Conservation (phyloP, 2,888 invertebrate species). For the Calliscelio sp. region DNA sequence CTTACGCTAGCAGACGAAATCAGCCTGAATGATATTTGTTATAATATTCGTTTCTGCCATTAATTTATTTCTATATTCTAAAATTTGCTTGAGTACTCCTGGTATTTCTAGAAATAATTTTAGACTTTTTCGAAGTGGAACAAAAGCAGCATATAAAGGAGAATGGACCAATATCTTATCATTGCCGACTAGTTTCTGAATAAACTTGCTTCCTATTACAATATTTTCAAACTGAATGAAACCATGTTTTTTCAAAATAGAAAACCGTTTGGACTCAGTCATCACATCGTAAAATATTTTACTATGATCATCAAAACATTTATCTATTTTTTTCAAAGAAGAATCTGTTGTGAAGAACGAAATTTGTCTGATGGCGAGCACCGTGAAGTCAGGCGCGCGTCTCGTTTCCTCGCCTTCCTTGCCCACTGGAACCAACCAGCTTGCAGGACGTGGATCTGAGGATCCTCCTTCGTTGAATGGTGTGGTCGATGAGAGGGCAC, state of each 20-base stretch:
- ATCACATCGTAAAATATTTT: constrained; percentile 3
- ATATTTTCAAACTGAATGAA: not conserved
- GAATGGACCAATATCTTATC: not conserved
- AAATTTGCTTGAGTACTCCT: not conserved
- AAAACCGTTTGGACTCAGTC: constrained; percentile 4
- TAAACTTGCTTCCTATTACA: not conserved
- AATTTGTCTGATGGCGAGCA: too few relatives aligned
- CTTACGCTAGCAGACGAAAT: too few relatives aligned
- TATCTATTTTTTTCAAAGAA: too few relatives aligned
- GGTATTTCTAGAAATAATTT: constrained; percentile 4
- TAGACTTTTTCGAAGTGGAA: not conserved
- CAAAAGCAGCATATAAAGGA: not conserved
- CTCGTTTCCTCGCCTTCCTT: too few relatives aligned
- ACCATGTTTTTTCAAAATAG: not conserved
- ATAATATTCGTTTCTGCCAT: not conserved
- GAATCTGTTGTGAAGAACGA: too few relatives aligned
- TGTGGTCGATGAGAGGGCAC: too few relatives aligned
- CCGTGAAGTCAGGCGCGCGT: too few relatives aligned
- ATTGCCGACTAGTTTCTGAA: not conserved
- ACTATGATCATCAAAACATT: too few relatives aligned
- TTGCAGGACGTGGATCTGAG: too few relatives aligned
- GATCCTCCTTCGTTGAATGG: too few relatives aligned
- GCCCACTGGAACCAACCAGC: too few relatives aligned
- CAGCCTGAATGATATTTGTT: constrained; percentile 2
- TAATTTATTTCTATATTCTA: not conserved